Evolutionary conservation across 2,888 invertebrate species (phyloP), one percentile per base, ranked within the genome.

Genomic region (Allacma fusca): DNA sequence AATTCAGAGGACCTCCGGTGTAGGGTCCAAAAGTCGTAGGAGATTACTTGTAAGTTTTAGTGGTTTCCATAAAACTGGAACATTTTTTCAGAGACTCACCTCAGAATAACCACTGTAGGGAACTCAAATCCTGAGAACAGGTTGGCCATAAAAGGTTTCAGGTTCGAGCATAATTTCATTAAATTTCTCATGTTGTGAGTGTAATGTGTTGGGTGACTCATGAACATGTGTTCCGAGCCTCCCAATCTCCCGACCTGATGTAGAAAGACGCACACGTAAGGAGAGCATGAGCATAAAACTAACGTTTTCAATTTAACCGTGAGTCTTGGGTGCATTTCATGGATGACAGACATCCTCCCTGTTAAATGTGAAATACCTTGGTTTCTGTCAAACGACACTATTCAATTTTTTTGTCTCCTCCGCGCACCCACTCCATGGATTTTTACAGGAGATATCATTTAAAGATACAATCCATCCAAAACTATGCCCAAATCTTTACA

Each of bases 321-420:
- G 40, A 40, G 19, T 50, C 50, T 34, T 40, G n/a, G 43, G 40
- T 40, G 34, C 68, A 68, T 34, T 68, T 68, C 68, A 68, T 40
- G 68, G 68, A 34, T 68, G 68, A 68, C 40, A 68, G 34, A 68
- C 68, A 34, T 68, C 34, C 68, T 28, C 68, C 68, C 68, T 40
- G 43, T 40, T 68, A 40, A 28, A 34, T 40, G 43, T 40, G 26
- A 40, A 28, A 34, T 68, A 68, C 28, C 34, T 68, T 34, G 28
- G 23, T 68, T 68, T 68, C 34, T 68, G 68, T 68, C 34, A 40
- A 40, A 68, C 23, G 34, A 68, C 68, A 68, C 7, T 28, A 29
- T 29, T 65, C 65, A 26, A 13, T 26, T 65, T 70, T 26, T 44
- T 50, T 16, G 34, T 7, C 29, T 40, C 43, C 69, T 19, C 44